Conservation (phyloP, 2,113 vertebrate species). For the Sardina pilchardus region DNA sequence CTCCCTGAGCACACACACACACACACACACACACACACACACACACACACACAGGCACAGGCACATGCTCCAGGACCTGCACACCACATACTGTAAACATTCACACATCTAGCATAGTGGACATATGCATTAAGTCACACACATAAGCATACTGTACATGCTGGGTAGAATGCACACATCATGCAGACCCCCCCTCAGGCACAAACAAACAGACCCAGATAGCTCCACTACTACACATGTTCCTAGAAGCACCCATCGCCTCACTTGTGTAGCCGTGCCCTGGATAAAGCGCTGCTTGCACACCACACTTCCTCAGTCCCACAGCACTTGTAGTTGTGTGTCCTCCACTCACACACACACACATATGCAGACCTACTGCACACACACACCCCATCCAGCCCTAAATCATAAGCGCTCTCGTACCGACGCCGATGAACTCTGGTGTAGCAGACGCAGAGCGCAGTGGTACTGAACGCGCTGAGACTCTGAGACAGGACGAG, state of each 20-base stretch:
- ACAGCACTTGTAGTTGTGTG: no score
- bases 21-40: not conserved
- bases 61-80: not conserved
- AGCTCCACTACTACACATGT: not conserved
- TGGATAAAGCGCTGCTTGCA: not conserved
- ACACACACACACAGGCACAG: not conserved
- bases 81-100: not conserved
- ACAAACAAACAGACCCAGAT: not conserved
- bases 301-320: not conserved
- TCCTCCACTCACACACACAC: not conserved
- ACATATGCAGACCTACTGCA: not conserved
- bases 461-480: not conserved
- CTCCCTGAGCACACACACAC: conserved; percentile 50
- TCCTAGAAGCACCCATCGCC: not conserved
- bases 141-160: not conserved
- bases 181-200: not conserved
- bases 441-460: not conserved
- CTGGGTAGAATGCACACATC: not conserved
- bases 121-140: not conserved
- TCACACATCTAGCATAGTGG: not conserved
- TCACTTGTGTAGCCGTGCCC: not conserved
- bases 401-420: not conserved
- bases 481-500: not conserved
- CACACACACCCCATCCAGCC: not conserved
- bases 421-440: not conserved